phyloP scores from a whole-genome alignment of 2,113 vertebrate species.

The Parotia lawesii region DNA sequence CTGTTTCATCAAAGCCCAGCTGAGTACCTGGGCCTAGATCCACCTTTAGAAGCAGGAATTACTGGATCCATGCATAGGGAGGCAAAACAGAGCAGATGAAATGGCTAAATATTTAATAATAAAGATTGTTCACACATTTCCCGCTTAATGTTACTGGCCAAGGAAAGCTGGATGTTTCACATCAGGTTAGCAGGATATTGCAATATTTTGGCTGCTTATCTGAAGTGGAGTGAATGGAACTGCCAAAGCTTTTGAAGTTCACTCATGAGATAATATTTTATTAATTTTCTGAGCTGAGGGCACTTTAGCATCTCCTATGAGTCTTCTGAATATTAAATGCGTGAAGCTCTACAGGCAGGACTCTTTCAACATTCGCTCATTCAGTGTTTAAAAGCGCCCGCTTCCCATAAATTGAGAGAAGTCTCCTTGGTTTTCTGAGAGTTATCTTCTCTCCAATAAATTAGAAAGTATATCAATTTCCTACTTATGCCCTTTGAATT shows the following conservation, averaged over 20 bases:
- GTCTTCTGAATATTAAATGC: conserved; percentile 45
- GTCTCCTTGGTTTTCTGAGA: conserved; percentile 38
- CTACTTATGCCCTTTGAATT: conserved; percentile 44
- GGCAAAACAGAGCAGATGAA: neutral
- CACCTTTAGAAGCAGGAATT: neutral
- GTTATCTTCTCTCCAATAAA: conserved; percentile 58
- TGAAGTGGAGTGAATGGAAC: conserved; percentile 62
- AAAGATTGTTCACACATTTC: conserved; percentile 55
- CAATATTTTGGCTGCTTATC: conserved; percentile 64
- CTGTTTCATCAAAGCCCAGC: neutral
- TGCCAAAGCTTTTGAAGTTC: conserved; percentile 68
- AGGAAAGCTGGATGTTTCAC: conserved; percentile 53
- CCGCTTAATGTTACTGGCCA: conserved; percentile 17
- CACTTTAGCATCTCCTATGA: conserved; percentile 54
- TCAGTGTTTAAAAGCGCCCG: neutral
- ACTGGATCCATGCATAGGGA: neutral
- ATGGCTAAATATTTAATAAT: conserved; percentile 46
- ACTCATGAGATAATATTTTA: conserved; percentile 61
- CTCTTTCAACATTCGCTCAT: conserved; percentile 27
- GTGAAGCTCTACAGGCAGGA: conserved; percentile 33
- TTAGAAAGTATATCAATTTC: conserved; percentile 66
- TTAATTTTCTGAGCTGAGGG: conserved; percentile 62
- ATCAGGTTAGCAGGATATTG: conserved; percentile 66
- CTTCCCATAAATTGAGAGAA: conserved; percentile 48
- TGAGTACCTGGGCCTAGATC: neutral